Percentiles rank a stretch among this genome's conserved stretches.
These are phyloP conservation scores for Calonectris borealis DNA, from an alignment of 2,113 vertebrate species.

Conservation along the genomic window DNA sequence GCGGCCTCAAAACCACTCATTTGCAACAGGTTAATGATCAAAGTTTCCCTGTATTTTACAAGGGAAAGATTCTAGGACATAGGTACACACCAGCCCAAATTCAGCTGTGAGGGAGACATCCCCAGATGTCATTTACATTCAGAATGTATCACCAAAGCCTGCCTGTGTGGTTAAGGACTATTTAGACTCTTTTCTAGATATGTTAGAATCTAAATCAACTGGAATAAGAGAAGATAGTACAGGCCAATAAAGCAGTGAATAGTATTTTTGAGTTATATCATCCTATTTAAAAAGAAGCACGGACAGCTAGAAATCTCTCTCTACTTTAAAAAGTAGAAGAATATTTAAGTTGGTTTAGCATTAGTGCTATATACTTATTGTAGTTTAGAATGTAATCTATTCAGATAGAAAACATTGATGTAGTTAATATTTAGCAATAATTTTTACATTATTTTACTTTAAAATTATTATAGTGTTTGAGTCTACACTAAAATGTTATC, in stretches of 20 bases:
- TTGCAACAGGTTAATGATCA: background rate
- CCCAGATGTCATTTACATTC: background rate
- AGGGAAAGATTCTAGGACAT: background rate
- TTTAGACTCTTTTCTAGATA: background rate
- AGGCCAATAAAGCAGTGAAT: background rate
- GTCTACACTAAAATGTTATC: background rate
- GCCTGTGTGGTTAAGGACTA: background rate
- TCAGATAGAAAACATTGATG: accelerated
- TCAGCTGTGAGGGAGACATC: background rate
- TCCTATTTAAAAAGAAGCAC: background rate
- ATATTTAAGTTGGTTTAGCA: background rate
- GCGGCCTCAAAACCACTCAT: too few relatives aligned
- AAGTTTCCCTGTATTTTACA: background rate
- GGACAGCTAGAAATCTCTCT: background rate
- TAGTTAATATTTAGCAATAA: background rate
- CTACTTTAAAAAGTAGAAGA: background rate
- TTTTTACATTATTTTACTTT: background rate
- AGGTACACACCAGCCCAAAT: background rate
- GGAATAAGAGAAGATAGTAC: background rate
- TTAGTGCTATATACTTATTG: background rate
- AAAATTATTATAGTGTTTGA: background rate
- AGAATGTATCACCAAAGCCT: background rate
- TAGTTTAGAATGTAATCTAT: background rate
- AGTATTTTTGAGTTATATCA: background rate
- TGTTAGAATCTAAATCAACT: background rate